Base-by-base conservation (phyloP, 2,888 invertebrate genomes). In the Protodeltote pygarga region DNA sequence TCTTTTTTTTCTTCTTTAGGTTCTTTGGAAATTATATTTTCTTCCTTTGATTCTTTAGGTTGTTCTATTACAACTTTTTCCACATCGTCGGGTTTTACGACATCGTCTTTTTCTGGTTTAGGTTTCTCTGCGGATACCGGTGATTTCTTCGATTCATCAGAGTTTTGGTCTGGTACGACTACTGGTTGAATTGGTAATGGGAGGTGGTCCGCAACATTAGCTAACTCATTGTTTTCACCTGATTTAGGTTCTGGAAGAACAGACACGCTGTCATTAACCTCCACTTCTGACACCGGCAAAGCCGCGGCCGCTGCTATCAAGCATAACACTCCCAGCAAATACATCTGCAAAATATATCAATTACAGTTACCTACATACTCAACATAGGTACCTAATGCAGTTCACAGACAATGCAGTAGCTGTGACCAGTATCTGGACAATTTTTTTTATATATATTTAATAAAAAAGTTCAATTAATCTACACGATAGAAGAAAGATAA, bases 281-380 rank as follows among this genome's bases (percentile, higher is more conserved):
- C n/a, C n/a, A n/a, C 20, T 2, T 65, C 64, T 3, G 70, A 47
- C 6, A 71, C 42, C 2, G 83, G 83, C 16, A 77, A 44, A 6
- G 82, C 81, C 31, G 60, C 40, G 3, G 65, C 65, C 25, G 65
- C 51, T 3, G 72, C 69, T 5, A 76, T 42, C 24, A 86, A 53
- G 54, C 75, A 81, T 4, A 85, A 20, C 8, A 78, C 33, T 6
- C 63, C 69, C 20, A 79, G 8, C 0, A 64, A 17, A 45, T 69
- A 53, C 83, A 84, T 83, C 85, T 83, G 66, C 32, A 47, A 52
- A n/a, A n/a, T n/a, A n/a, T n/a, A n/a, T n/a, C n/a, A n/a, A n/a
- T n/a, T n/a, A n/a, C n/a, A n/a, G n/a, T n/a, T n/a, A n/a, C n/a
- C n/a, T n/a, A n/a, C n/a, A n/a, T n/a, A n/a, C n/a, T n/a, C n/a